Percentiles rank a stretch among this genome's conserved stretches.
Conservation (phyloP, 2,113 vertebrate genomes). For the Lamprologus tigripictilis region DNA sequence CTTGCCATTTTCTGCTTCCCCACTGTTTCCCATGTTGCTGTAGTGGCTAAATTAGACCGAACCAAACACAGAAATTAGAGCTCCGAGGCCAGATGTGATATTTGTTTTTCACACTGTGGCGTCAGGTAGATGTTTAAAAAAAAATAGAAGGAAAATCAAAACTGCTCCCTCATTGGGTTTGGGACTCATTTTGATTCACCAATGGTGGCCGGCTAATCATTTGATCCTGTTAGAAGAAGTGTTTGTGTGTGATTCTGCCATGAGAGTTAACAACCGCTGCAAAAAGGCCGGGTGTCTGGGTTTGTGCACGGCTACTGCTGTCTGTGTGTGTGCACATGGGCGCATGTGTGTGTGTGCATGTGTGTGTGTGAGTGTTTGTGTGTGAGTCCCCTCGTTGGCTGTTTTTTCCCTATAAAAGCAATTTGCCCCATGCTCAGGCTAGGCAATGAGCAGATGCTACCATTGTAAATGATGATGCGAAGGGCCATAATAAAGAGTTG, state of each 20-base stretch:
- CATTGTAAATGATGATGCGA: slow-evolving; percentile 78
- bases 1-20: slow-evolving; percentile 68
- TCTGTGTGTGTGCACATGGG: background rate
- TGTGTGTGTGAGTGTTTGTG: slow-evolving; percentile 9
- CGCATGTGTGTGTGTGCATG: background rate
- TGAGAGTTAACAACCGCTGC: slow-evolving; percentile 62
- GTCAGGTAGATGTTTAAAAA: slow-evolving; percentile 54
- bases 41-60: slow-evolving; percentile 59
- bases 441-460: slow-evolving; percentile 79
- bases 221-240: slow-evolving; percentile 70
- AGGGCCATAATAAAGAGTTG: slow-evolving; percentile 77
- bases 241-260: slow-evolving; percentile 41
- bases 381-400: slow-evolving; percentile 56
- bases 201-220: slow-evolving; percentile 68
- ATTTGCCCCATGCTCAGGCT: slow-evolving; percentile 76
- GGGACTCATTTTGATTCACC: slow-evolving; percentile 37
- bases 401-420: slow-evolving; percentile 75
- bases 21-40: slow-evolving; percentile 57
- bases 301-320: slow-evolving; percentile 51
- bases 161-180: slow-evolving; percentile 37
- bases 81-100: slow-evolving; percentile 65
- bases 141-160: slow-evolving; percentile 38
- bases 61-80: slow-evolving; percentile 59
- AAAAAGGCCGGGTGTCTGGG: slow-evolving; percentile 67
- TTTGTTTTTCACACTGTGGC: slow-evolving; percentile 63